Conservation (phyloP, 2,888 invertebrate species). For the Lapara coniferarum region DNA sequence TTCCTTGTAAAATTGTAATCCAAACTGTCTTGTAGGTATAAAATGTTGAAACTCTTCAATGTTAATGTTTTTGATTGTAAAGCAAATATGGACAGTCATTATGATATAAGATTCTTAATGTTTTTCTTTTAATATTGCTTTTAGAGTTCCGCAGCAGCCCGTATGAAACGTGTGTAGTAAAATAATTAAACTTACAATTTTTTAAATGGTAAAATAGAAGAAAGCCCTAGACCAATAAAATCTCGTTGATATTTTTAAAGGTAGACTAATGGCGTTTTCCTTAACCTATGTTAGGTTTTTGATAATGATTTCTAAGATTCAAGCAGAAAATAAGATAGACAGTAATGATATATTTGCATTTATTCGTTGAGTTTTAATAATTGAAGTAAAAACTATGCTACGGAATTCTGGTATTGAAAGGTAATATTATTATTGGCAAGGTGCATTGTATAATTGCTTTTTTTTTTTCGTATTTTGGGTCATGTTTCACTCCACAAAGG, state of each 20-base stretch:
- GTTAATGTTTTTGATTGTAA: slow-evolving; percentile 2
- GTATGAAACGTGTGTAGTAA: not conserved
- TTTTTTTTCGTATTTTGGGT: slow-evolving; percentile 10
- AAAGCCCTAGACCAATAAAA: too few species aligned
- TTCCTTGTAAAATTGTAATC: not conserved
- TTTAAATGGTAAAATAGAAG: too few species aligned
- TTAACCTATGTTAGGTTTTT: too few species aligned
- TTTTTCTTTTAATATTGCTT: not conserved
- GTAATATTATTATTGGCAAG: not conserved
- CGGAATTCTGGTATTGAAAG: not conserved
- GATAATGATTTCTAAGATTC: too few species aligned
- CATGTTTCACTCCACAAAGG: slow-evolving; percentile 19
- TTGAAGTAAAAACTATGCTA: not conserved
- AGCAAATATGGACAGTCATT: slow-evolving; percentile 22
- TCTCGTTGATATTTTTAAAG: too few species aligned
- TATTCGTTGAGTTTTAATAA: too few species aligned
- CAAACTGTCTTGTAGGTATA: not conserved
- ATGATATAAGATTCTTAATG: slow-evolving; percentile 14
- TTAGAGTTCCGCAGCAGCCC: not conserved
- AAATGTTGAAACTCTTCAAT: not conserved
- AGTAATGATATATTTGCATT: too few species aligned
- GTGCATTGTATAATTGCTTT: not conserved
- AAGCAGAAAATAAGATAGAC: too few species aligned
- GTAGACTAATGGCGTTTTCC: too few species aligned
- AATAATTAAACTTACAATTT: too few species aligned